Percentiles rank a stretch among this genome's conserved stretches.
Evolutionary conservation across 1,140 invertebrate genomes (phyloP).

Genomic region (Orchestia grillus): DNA sequence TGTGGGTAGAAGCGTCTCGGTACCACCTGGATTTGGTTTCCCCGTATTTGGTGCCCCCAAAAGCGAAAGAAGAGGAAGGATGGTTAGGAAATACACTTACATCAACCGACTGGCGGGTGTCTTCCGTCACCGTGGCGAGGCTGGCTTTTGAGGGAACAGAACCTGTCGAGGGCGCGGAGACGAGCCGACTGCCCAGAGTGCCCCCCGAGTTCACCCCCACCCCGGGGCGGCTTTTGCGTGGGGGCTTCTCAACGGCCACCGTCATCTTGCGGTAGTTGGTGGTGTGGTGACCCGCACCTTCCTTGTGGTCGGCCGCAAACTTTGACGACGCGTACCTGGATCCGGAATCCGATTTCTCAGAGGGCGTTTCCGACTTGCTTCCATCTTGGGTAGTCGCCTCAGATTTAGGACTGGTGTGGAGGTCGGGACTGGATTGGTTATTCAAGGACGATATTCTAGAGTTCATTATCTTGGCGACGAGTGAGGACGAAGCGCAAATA

Average conservation of each 20-base stretch:
- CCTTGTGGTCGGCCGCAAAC: neutral
- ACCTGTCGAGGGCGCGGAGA: neutral
- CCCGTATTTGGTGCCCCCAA: neutral
- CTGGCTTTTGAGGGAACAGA: neutral
- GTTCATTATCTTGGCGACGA: conserved; percentile 35
- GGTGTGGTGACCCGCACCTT: neutral
- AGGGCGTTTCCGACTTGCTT: neutral
- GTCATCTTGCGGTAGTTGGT: conserved; percentile 41
- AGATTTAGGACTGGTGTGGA: neutral
- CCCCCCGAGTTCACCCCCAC: neutral
- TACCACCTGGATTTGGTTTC: neutral
- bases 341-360: neutral
- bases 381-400: neutral
- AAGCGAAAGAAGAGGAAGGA: neutral
- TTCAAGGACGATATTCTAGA: conserved; percentile 12
- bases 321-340: neutral
- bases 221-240: neutral
- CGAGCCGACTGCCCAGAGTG: neutral
- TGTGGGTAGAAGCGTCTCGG: neutral
- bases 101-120: neutral
- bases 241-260: conserved; percentile 20
- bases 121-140: neutral
- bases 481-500: neutral
- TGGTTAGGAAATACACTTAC: conserved; percentile 21
- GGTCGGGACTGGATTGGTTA: neutral